Evolutionary conservation across 2,797 vertebrate genomes (phyloP).

Genomic region (Hydrophis major): DNA sequence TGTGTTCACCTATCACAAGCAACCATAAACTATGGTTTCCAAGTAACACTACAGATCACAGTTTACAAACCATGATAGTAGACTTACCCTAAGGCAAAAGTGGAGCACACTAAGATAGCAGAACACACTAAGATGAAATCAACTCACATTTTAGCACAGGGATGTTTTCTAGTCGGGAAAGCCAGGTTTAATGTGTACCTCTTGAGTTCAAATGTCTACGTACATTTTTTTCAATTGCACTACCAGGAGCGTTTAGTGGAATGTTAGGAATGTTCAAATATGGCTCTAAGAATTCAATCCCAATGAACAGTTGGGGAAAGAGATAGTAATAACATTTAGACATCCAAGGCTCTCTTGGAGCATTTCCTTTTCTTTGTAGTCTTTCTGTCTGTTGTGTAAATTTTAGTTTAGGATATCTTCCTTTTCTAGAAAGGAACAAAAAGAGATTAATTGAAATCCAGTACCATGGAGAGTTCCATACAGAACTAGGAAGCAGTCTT

Average conservation of each 20-base stretch:
- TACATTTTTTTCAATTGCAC: neutral
- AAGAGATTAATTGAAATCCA: neutral
- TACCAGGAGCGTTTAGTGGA: neutral
- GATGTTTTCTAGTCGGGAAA: too few species aligned
- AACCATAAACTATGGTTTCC: neutral
- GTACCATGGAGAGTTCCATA: neutral
- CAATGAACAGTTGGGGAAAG: neutral
- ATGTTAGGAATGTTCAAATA: neutral
- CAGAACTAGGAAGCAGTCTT: neutral
- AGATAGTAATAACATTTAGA: neutral
- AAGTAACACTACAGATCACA: neutral
- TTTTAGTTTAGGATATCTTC: neutral
- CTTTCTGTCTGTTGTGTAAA: neutral
- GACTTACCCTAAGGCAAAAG: too few species aligned
- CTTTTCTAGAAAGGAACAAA: neutral
- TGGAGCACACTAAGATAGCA: neutral
- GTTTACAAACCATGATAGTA: neutral
- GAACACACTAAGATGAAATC: neutral
- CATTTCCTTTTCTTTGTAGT: neutral
- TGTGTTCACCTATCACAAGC: neutral
- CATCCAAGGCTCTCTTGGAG: neutral
- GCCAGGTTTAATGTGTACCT: neutral
- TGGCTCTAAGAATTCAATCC: neutral
- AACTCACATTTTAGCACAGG: neutral
- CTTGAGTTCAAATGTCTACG: neutral